Evolutionary conservation across 2,797 vertebrate species (phyloP).

Genomic region (Microchirus variegatus): DNA sequence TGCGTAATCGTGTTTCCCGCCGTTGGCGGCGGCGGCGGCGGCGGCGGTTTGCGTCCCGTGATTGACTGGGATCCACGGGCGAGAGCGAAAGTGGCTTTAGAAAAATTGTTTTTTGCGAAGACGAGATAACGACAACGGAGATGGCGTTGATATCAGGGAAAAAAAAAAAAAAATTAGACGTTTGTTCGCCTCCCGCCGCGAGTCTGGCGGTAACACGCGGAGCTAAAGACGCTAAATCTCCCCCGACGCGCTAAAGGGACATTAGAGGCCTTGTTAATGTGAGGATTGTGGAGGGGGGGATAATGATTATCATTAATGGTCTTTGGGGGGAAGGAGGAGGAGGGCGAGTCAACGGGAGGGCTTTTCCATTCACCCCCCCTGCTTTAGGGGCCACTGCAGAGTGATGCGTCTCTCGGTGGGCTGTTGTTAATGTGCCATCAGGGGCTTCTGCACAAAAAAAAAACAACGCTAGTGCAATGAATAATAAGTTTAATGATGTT

Average conservation of each 20-base stretch:
- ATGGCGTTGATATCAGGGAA: constrained; percentile 20
- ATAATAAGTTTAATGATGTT: constrained; percentile 81
- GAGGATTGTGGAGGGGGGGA: constrained; percentile 55
- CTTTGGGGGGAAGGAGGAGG: constrained; percentile 61
- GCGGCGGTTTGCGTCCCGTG: constrained; percentile 28
- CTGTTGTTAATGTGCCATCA: constrained; percentile 78
- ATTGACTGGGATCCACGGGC: constrained; percentile 46
- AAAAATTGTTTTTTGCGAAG: constrained; percentile 30
- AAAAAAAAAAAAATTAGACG: too few relatives aligned
- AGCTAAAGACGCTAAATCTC: constrained; percentile 25
- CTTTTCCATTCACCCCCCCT: constrained; percentile 57
- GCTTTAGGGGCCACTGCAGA: constrained; percentile 68
- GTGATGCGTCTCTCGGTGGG: constrained; percentile 73
- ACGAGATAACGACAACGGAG: constrained; percentile 53
- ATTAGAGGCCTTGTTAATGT: constrained; percentile 68
- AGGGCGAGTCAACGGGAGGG: constrained; percentile 68
- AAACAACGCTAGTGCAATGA: constrained; percentile 63
- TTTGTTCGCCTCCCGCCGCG: constrained; percentile 50
- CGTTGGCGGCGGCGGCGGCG: too few relatives aligned
- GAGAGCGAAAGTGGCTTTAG: constrained; percentile 36
- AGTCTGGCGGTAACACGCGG: constrained; percentile 28
- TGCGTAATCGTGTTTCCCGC: constrained; percentile 9
- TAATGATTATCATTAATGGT: constrained; percentile 77
- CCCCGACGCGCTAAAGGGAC: constrained; percentile 33
- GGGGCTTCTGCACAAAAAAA: constrained; percentile 41